phyloP scores from a whole-genome alignment of 1,140 invertebrate genomes.

The Diorhabda sublineata region DNA sequence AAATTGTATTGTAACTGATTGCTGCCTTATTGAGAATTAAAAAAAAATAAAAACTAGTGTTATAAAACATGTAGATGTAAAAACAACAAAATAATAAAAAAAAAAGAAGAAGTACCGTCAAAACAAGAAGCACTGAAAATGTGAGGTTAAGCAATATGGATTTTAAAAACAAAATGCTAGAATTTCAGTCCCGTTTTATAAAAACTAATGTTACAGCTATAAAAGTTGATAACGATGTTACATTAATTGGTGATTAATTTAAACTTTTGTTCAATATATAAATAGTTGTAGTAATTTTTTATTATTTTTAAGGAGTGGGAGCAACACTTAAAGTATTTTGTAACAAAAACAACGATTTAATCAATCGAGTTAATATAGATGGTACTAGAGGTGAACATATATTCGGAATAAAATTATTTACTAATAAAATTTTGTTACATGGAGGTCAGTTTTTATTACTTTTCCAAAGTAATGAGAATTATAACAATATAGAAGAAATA shows the following conservation, averaged over 20 bases:
- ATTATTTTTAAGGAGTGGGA: constrained; percentile 49
- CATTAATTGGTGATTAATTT: constrained; percentile 47
- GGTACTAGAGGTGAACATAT: constrained; percentile 48
- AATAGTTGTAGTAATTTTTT: constrained; percentile 1
- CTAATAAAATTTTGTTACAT: constrained; percentile 47
- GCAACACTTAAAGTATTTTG: constrained; percentile 45
- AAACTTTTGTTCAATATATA: background rate
- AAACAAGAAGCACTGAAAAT: background rate
- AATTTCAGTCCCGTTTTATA: constrained; percentile 32
- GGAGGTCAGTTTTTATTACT: constrained; percentile 49
- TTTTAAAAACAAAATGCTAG: constrained; percentile 3
- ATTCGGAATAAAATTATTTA: constrained; percentile 47
- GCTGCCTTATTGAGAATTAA: no score
- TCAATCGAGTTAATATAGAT: constrained; percentile 44
- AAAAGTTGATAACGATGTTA: constrained; percentile 41
- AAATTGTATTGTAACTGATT: no score
- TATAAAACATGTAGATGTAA: no score
- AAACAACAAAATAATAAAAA: no score
- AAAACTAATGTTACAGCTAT: constrained; percentile 50
- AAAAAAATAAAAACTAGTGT: no score
- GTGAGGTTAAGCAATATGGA: background rate
- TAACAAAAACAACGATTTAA: constrained; percentile 34
- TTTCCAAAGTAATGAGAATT: constrained; percentile 35
- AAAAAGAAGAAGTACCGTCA: background rate
- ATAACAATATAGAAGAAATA: constrained; percentile 34